These are phyloP conservation scores for Epizoanthus rinbou DNA, from an alignment of 92 coral and sea anemone genomes.

Conservation along the genomic window DNA sequence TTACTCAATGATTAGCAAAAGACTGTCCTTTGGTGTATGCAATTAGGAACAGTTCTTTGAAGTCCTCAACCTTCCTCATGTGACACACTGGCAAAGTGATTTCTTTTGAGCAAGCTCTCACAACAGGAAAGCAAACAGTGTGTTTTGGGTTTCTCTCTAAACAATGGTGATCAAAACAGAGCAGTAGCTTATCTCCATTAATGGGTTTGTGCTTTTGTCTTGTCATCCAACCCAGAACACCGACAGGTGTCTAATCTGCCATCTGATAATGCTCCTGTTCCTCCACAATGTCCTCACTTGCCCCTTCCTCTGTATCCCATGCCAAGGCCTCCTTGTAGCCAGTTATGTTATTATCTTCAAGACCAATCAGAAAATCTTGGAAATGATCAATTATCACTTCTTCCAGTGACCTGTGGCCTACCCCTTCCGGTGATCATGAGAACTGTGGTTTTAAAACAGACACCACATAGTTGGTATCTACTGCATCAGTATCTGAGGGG, in stretches of 20 bases:
- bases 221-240: conserved; percentile 43
- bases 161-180: conserved; percentile 47
- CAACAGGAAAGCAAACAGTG: conserved; percentile 48
- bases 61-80: conserved; percentile 42
- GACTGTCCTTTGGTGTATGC: conserved; percentile 32
- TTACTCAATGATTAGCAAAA: conserved; percentile 22
- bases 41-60: conserved; percentile 38
- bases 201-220: conserved; percentile 45
- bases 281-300: conserved; percentile 29
- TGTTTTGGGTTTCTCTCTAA: conserved; percentile 34
- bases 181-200: conserved; percentile 39
- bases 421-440: conserved; percentile 60
- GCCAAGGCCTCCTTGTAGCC: conserved; percentile 9
- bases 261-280: conserved; percentile 7
- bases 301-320: conserved; percentile 31
- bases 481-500: conserved; percentile 27
- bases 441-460: conserved; percentile 59
- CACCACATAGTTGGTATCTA: conserved; percentile 70
- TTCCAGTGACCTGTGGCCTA: conserved; percentile 4
- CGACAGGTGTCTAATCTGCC: conserved; percentile 33
- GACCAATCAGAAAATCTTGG: conserved; percentile 25
- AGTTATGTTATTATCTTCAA: not conserved
- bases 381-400: conserved; percentile 18
- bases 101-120: conserved; percentile 47
- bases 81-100: conserved; percentile 51